These are phyloP conservation scores for Pyrocoelia pectoralis DNA, from an alignment of 2,888 invertebrate species.

Conservation along the genomic window DNA sequence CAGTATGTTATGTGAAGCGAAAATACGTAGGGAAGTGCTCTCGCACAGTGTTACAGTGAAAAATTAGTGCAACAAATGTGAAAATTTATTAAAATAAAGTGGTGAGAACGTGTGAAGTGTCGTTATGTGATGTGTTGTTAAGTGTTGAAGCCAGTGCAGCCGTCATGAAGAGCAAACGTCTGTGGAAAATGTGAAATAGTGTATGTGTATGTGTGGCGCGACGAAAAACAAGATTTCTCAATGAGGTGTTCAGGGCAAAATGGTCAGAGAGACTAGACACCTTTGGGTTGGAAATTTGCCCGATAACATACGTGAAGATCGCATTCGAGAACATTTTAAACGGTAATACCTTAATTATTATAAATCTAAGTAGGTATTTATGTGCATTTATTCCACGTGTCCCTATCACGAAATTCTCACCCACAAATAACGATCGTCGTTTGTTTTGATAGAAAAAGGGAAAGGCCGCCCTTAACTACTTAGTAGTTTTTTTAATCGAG, in stretches of 20 bases:
- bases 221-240: constrained; percentile 73
- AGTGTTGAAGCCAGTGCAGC: constrained; percentile 33
- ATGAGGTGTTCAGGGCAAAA: constrained; percentile 96
- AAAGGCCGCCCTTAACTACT: too few species aligned
- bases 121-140: constrained; percentile 40
- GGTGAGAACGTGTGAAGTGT: constrained; percentile 36
- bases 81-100: constrained; percentile 37
- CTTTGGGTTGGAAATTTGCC: constrained; percentile 99
- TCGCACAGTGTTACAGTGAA: constrained; percentile 50
- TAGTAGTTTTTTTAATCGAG: too few species aligned
- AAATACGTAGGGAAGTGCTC: constrained; percentile 54
- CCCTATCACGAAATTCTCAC: not conserved
- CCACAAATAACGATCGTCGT: constrained; percentile 6
- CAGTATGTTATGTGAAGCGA: constrained; percentile 56
- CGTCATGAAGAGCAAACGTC: constrained; percentile 37
- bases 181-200: constrained; percentile 39
- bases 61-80: constrained; percentile 44
- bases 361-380: constrained; percentile 19
- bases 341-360: constrained; percentile 69
- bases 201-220: constrained; percentile 55
- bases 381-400: constrained; percentile 20
- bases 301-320: constrained; percentile 98
- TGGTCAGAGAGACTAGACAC: constrained; percentile 99
- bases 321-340: constrained; percentile 97
- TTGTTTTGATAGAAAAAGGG: not conserved